phyloP scores from a whole-genome alignment of 2,113 vertebrate species.

The Mustela nigripes region DNA sequence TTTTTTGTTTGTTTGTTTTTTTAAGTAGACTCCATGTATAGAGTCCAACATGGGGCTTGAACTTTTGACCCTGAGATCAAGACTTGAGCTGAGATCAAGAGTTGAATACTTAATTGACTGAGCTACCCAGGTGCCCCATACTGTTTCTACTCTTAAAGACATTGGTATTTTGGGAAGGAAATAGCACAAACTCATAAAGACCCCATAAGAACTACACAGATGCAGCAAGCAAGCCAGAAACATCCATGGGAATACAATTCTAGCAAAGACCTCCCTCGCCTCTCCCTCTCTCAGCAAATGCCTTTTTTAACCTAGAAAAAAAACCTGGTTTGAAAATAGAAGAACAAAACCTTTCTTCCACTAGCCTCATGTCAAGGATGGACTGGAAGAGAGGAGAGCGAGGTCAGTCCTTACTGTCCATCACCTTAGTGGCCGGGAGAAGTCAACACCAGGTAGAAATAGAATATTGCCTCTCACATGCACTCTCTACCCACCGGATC shows the following conservation, averaged over 20 bases:
- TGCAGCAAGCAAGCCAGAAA: background rate
- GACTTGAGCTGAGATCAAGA: background rate
- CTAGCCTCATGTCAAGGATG: background rate
- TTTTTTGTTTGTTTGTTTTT: background rate
- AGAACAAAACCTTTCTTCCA: background rate
- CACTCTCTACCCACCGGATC: constrained; percentile 48
- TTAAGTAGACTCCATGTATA: background rate
- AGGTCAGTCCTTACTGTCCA: too few relatives aligned
- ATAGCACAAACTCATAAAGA: background rate
- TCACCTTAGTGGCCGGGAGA: constrained; percentile 2
- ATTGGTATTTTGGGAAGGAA: background rate
- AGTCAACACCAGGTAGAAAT: constrained; percentile 63
- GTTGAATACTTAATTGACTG: background rate
- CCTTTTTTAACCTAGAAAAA: constrained; percentile 35
- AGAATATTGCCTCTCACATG: constrained; percentile 10
- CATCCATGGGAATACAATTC: background rate
- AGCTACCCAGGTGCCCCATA: background rate
- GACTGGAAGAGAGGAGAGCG: background rate
- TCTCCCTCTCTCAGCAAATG: constrained; percentile 9
- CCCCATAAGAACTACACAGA: background rate
- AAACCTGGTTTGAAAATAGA: background rate
- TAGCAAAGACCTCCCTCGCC: background rate
- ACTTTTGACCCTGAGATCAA: background rate
- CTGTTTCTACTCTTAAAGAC: background rate
- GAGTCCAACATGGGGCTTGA: background rate